These are phyloP conservation scores for Drosophila emarginata DNA, from an alignment of 2,888 invertebrate species.

Conservation along the genomic window DNA sequence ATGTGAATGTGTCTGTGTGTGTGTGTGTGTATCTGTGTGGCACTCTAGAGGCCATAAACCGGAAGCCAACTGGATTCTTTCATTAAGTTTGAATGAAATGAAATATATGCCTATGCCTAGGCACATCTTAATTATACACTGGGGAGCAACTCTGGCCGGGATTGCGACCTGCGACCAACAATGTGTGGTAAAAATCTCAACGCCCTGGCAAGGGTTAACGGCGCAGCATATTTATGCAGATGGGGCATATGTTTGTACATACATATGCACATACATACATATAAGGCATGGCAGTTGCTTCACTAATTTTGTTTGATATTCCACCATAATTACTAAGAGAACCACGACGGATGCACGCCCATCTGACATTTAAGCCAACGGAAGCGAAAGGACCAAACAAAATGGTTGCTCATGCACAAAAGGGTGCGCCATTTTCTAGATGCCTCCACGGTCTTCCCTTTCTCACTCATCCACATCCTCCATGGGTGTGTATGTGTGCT, in stretches of 20 bases:
- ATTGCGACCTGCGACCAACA: constrained; percentile 42
- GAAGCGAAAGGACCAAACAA: constrained; percentile 72
- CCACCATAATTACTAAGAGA: constrained; percentile 60
- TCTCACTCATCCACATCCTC: background rate
- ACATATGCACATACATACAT: too few relatives aligned
- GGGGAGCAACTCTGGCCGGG: constrained; percentile 62
- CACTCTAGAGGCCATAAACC: constrained; percentile 8
- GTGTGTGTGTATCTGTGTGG: background rate
- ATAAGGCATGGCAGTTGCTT: constrained; percentile 43
- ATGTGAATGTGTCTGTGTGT: constrained; percentile 14
- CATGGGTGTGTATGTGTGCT: background rate
- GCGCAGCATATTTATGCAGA: background rate
- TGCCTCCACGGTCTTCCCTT: constrained; percentile 15
- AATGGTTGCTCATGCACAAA: constrained; percentile 68
- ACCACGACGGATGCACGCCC: constrained; percentile 55
- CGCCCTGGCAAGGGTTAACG: constrained; percentile 49
- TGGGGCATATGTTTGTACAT: background rate
- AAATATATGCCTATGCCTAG: constrained; percentile 37
- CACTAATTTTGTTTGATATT: constrained; percentile 65
- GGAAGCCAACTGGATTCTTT: constrained; percentile 52
- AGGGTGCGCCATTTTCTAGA: constrained; percentile 65
- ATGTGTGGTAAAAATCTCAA: constrained; percentile 65
- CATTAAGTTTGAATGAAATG: constrained; percentile 78
- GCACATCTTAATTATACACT: constrained; percentile 72
- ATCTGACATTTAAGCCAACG: constrained; percentile 69